Evolutionary conservation across 2,888 invertebrate genomes (phyloP), one percentile per base, ranked within the genome.

Genomic region (Watsonalla cultraria): DNA sequence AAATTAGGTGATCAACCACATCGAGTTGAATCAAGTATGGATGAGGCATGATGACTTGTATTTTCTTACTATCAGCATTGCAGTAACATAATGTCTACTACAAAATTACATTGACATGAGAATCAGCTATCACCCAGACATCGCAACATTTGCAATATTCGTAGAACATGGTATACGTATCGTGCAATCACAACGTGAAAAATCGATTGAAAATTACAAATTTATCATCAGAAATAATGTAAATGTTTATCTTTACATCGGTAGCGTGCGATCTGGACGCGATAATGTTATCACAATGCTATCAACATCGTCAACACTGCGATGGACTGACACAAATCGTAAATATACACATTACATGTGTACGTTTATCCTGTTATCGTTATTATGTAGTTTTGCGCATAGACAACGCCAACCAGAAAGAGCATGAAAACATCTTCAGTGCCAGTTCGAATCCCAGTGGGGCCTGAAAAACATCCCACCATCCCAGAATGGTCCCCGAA

Each of bases 171-270:
- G 11, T 11, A 42, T 11, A 39, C n/a, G 24, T 24, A 24, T 11
- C 42, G 42, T 42, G 11, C 42, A 42, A 42, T 42, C 11, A 11
- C 5, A 42, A 42, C 14, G 37, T 39, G 47, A 46, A 52, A n/a
- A 52, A 52, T 13, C 47, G 52, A 52, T 52, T 15, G 13, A 42
- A 37, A 14, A 46, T 34, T 39, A 49, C 15, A 49, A 49, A 14
- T 37, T 49, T 49, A 49, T 49, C 49, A 42, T 37, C 39, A 4
- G 14, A 9, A 46, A 52, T 14, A 49, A 14, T 52, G 52, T 52
- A 52, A 52, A 52, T 46, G 37, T 14, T 35, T 47, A 48, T 53
- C 49, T 42, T 7, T 14, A 50, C 47, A 56, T 56, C 56, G 50
- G 52, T 49, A 56, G 50, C 54, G 24, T 24, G 47, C 46, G 34